phyloP scores from a whole-genome alignment of 2,797 vertebrate genomes.

The Bryconaethiops microstoma region DNA sequence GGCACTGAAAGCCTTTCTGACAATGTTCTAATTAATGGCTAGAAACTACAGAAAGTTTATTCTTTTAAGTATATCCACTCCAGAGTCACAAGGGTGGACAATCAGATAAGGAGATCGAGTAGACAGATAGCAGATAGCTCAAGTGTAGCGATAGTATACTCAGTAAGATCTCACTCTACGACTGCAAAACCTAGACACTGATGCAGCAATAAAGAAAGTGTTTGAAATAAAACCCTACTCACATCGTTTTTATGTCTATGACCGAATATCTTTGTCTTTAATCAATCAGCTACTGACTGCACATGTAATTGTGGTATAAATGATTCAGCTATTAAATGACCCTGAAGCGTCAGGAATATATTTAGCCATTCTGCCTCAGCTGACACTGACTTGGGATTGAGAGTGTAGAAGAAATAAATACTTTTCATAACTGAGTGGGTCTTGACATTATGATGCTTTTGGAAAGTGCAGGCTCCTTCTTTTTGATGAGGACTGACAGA shows the following conservation, averaged over 20 bases:
- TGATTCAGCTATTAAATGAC: neutral
- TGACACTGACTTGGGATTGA: neutral
- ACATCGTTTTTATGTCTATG: too few relatives aligned
- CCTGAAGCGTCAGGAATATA: neutral
- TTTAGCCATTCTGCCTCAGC: neutral
- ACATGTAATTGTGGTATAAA: too few relatives aligned
- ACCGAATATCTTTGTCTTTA: too few relatives aligned
- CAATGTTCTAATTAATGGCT: neutral
- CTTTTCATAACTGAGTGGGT: slow-evolving; percentile 6
- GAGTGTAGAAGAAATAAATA: neutral
- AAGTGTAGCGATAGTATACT: too few relatives aligned
- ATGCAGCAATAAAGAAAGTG: neutral
- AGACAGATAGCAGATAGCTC: too few relatives aligned
- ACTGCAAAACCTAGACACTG: neutral
- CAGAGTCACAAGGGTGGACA: too few relatives aligned
- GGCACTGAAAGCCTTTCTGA: neutral
- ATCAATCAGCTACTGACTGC: neutral
- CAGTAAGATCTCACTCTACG: neutral
- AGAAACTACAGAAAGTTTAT: neutral
- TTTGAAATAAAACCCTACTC: neutral
- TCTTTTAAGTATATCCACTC: neutral
- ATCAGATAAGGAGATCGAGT: too few relatives aligned
- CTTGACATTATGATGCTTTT: slow-evolving; percentile 9
- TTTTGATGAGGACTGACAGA: slow-evolving; percentile 13
- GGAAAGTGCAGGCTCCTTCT: neutral